phyloP scores from a whole-genome alignment of 2,888 invertebrate genomes.

The Isotomurus palustris region DNA sequence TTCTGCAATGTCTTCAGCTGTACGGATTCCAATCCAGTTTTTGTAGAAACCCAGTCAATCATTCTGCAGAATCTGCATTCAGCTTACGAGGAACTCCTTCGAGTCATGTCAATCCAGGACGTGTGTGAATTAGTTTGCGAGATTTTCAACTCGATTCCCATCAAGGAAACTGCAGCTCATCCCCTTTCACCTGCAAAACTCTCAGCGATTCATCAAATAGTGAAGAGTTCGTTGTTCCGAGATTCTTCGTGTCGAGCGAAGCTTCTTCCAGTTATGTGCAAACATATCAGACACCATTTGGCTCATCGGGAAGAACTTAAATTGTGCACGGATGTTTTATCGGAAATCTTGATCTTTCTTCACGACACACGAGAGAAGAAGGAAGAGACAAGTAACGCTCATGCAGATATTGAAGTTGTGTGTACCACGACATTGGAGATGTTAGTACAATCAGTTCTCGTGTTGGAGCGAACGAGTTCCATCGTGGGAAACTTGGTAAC shows the following conservation, averaged over 20 bases:
- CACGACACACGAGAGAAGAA: constrained; percentile 49
- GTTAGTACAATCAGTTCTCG: constrained; percentile 76
- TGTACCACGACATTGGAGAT: constrained; percentile 76
- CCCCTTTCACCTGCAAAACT: constrained; percentile 75
- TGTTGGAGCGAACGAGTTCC: constrained; percentile 71
- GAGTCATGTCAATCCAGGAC: constrained; percentile 55
- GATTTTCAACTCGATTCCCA: constrained; percentile 70
- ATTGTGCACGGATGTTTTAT: constrained; percentile 67
- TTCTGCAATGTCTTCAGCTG: constrained; percentile 70
- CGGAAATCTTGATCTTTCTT: constrained; percentile 70
- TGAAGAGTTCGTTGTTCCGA: constrained; percentile 64
- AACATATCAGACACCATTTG: constrained; percentile 77
- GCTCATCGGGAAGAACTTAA: constrained; percentile 74
- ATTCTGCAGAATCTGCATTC: constrained; percentile 75
- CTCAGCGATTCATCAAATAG: constrained; percentile 73
- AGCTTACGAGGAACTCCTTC: constrained; percentile 72
- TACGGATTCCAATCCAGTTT: constrained; percentile 66
- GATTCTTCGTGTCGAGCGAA: constrained; percentile 23
- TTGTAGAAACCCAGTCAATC: constrained; percentile 71
- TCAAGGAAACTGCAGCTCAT: constrained; percentile 63
- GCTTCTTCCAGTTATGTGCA: constrained; percentile 75
- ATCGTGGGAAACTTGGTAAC: constrained; percentile 78
- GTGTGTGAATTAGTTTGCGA: constrained; percentile 71
- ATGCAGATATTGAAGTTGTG: constrained; percentile 74
- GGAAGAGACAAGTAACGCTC: constrained; percentile 19